Base-by-base conservation (phyloP, 2,888 invertebrate species). In the Timema cristinae region DNA sequence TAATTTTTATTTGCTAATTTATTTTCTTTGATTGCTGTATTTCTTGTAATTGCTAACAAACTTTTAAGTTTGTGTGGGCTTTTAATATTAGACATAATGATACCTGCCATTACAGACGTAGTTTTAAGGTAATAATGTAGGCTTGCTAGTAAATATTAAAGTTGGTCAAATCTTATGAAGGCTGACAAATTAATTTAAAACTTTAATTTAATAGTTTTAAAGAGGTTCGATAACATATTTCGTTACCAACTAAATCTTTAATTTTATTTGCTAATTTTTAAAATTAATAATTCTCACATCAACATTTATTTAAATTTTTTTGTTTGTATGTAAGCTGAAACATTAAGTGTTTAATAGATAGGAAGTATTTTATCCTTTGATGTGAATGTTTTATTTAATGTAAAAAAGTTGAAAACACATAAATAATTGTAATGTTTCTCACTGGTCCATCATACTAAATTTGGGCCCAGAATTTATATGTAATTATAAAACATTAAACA, bases 361-460 rank as follows among this genome's bases (percentile, higher is more conserved):
- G 66, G 66, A 71, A 67, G 71, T 67, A 63, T 50, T 69, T 69
- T 61, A 63, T 56, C 51, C 50, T 51, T 59, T 66, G 61, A 71
- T 67, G 71, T 72, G 72, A 68, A 72, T 70, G 68, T 72, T 72
- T 72, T 72, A 70, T 66, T 72, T 59, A 72, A 67, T 72, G 72
- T 72, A 70, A 67, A 70, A 69, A 70, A 70, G 32, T 59, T 9
- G 51, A 49, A 68, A 71, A 71, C 56, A 72, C 68, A 70, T 72
- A 72, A 72, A 70, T 70, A 72, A 72, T 50, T 70, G 67, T 72
- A 67, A 69, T 69, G 66, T 66, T 72, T 66, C 51, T 50, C 70
- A 32, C 66, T 52, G 51, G 50, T 54, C 56, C 66, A 70, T 50
- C 10, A 56, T 59, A 69, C 54, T 69, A 69, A 59, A 61, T 59